Conservation (phyloP, 2,113 vertebrate genomes). For the Eptatretus burgeri region DNA sequence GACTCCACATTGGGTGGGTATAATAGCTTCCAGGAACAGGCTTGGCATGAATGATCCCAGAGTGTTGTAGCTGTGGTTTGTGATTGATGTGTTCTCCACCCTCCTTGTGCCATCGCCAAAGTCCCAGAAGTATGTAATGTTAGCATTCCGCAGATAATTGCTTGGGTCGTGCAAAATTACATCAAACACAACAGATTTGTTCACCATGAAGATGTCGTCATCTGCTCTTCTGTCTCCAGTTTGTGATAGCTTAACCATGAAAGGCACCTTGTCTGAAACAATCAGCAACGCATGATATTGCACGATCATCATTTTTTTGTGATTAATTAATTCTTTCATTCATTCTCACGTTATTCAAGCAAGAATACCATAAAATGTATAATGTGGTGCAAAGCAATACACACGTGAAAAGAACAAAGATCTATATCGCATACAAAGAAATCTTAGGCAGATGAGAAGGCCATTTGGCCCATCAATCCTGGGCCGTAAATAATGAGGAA, state of each 20-base stretch:
- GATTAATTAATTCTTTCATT: not conserved
- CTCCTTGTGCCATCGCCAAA: constrained; percentile 22
- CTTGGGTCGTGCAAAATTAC: constrained; percentile 57
- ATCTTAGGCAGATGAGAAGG: not conserved
- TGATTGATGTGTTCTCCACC: not conserved
- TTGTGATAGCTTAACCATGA: constrained; percentile 35
- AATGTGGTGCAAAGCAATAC: not conserved
- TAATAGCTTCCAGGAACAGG: not conserved
- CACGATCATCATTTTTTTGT: not conserved
- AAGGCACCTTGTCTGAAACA: constrained; percentile 45
- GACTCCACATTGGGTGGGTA: constrained; percentile 1
- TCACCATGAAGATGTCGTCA: constrained; percentile 39
- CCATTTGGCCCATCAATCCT: too few relatives aligned
- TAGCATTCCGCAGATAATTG: constrained; percentile 32
- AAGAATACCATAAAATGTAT: not conserved
- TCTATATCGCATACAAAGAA: not conserved
- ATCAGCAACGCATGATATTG: not conserved
- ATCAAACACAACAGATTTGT: constrained; percentile 37
- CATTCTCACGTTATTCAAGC: not conserved
- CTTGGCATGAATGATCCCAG: not conserved
- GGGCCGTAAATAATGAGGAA: too few relatives aligned
- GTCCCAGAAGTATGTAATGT: constrained; percentile 63
- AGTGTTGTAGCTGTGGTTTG: constrained; percentile 2
- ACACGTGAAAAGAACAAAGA: not conserved
- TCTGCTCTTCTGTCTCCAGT: constrained; percentile 22